Conservation (phyloP, 2,888 invertebrate species). For the Dorcus hopei region DNA sequence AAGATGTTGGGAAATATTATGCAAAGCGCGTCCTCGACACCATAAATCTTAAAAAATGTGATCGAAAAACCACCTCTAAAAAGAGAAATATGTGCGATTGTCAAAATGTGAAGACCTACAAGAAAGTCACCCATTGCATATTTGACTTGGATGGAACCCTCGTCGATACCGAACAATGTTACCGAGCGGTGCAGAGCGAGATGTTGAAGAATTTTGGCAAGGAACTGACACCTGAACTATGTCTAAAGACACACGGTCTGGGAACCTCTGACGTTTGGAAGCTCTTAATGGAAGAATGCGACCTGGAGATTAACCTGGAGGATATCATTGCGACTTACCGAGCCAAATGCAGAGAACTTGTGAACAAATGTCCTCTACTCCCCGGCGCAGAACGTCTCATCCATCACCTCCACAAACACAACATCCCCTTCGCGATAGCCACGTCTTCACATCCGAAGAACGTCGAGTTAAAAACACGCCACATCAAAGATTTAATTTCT, state of each 20-base stretch:
- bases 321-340: constrained; percentile 64
- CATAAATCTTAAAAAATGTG: no score
- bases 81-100: neutral
- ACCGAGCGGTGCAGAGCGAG: constrained; percentile 68
- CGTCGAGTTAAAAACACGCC: constrained; percentile 66
- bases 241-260: constrained; percentile 72
- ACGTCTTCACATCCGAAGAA: constrained; percentile 78
- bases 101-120: neutral
- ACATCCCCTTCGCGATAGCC: constrained; percentile 82
- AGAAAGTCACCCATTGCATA: neutral
- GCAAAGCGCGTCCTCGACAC: no score
- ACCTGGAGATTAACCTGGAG: constrained; percentile 63
- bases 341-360: constrained; percentile 49
- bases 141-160: neutral
- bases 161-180: constrained; percentile 46
- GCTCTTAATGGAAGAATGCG: constrained; percentile 64
- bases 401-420: constrained; percentile 67
- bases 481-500: constrained; percentile 63
- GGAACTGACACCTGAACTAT: constrained; percentile 73
- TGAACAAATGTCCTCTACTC: constrained; percentile 23
- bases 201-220: constrained; percentile 71
- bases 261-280: constrained; percentile 66
- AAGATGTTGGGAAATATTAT: no score
- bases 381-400: constrained; percentile 55
- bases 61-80: no score